Conservation (phyloP, 2,797 vertebrate species). For the Lepilemur ruficaudatus region DNA sequence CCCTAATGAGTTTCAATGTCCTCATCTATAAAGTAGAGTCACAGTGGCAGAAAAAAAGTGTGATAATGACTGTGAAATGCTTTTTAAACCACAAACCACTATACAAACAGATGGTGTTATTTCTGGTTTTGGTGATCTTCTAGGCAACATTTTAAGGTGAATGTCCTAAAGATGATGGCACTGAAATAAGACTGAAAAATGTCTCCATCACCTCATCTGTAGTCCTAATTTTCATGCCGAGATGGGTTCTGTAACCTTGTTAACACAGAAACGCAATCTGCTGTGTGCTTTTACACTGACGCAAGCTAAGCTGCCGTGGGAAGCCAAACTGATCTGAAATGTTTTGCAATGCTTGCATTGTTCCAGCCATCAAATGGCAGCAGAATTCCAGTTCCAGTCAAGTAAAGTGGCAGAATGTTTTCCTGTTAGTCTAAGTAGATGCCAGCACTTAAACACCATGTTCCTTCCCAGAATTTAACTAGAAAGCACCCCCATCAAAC, state of each 20-base stretch:
- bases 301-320: background rate
- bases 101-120: background rate
- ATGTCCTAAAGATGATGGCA: background rate
- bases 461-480: slow-evolving; percentile 70
- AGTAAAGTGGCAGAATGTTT: slow-evolving; percentile 55
- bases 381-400: slow-evolving; percentile 44
- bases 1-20: background rate
- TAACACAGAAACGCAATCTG: slow-evolving; percentile 64
- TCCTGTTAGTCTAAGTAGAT: slow-evolving; percentile 66
- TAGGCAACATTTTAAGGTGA: background rate
- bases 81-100: background rate
- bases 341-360: slow-evolving; percentile 57
- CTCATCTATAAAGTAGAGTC: background rate
- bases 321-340: slow-evolving; percentile 27
- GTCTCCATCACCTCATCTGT: background rate
- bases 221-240: background rate
- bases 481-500: slow-evolving; percentile 24
- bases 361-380: slow-evolving; percentile 19
- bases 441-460: slow-evolving; percentile 58
- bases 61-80: background rate
- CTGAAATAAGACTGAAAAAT: background rate
- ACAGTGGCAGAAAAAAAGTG: background rate
- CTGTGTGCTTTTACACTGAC: slow-evolving; percentile 49
- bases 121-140: slow-evolving; percentile 15
- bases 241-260: background rate